Percentiles rank a stretch among this genome's conserved stretches.
phyloP scores from a whole-genome alignment of 64 coral and sea anemone genomes.

The Porites lutea region DNA sequence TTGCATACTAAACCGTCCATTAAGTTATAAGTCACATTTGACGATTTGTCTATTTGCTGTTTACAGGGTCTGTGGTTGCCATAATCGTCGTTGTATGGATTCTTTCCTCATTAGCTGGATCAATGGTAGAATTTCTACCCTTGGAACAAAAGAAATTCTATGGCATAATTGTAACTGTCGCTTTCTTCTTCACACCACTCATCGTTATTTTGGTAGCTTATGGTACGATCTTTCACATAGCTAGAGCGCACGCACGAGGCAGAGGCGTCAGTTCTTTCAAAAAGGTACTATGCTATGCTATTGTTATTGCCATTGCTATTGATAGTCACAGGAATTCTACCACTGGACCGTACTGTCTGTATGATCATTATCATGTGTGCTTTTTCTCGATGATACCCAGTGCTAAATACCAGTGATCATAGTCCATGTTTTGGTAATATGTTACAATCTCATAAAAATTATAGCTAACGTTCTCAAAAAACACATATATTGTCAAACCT shows the following conservation, averaged over 20 bases:
- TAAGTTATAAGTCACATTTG: background rate
- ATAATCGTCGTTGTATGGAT: slow-evolving; percentile 61
- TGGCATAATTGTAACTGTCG: slow-evolving; percentile 52
- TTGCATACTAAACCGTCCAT: background rate
- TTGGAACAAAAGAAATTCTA: background rate
- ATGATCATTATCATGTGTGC: no score
- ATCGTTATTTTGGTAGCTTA: slow-evolving; percentile 66
- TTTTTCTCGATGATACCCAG: no score
- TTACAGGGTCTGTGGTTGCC: slow-evolving; percentile 40
- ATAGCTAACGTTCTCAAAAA: no score
- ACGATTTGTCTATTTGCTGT: background rate
- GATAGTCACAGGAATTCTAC: no score
- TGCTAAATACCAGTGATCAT: no score
- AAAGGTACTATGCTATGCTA: slow-evolving; percentile 52
- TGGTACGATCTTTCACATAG: slow-evolving; percentile 75
- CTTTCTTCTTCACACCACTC: slow-evolving; percentile 71
- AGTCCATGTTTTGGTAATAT: no score
- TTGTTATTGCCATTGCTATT: background rate
- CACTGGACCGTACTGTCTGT: background rate
- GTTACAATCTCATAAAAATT: no score
- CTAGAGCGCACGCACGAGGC: slow-evolving; percentile 76
- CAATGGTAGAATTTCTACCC: background rate
- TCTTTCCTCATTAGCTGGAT: slow-evolving; percentile 63
- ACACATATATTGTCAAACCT: no score
- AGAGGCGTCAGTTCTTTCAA: slow-evolving; percentile 76